Percentiles rank a stretch among this genome's conserved stretches.
phyloP scores from a whole-genome alignment of 2,113 vertebrate species.

The Hemibates koningsi region DNA sequence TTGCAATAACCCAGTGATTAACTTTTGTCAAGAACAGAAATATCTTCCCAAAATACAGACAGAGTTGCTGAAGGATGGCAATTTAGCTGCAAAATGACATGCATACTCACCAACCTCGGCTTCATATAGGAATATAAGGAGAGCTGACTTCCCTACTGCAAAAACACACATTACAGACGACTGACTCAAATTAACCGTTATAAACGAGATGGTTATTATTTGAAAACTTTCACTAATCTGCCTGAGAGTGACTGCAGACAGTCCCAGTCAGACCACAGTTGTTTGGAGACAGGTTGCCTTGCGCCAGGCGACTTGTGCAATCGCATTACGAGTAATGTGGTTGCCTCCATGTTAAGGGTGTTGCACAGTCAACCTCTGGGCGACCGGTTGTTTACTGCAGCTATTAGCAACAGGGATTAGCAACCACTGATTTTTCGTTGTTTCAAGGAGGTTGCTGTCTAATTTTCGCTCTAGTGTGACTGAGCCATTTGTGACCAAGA shows the following conservation, averaged over 20 bases:
- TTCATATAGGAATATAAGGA: neutral
- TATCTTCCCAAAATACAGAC: neutral
- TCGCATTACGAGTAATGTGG: neutral
- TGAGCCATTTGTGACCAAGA: neutral
- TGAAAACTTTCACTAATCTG: neutral
- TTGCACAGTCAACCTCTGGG: neutral
- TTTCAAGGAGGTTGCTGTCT: neutral
- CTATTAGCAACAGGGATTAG: neutral
- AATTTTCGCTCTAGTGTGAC: neutral
- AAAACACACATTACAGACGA: neutral
- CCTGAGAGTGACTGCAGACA: neutral
- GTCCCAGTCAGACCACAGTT: neutral
- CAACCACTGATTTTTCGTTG: neutral
- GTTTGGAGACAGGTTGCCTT: neutral
- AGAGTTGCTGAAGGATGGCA: neutral
- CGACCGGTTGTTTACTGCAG: neutral
- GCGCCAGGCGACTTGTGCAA: neutral
- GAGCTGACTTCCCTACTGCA: neutral
- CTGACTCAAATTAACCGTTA: neutral
- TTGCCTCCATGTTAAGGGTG: neutral
- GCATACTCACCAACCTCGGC: neutral
- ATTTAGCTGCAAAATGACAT: neutral
- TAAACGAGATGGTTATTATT: neutral
- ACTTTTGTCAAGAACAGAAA: neutral
- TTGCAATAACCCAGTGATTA: neutral